Evolutionary conservation across 2,888 invertebrate species (phyloP).

Genomic region (Zhuqinia jingwanae): DNA sequence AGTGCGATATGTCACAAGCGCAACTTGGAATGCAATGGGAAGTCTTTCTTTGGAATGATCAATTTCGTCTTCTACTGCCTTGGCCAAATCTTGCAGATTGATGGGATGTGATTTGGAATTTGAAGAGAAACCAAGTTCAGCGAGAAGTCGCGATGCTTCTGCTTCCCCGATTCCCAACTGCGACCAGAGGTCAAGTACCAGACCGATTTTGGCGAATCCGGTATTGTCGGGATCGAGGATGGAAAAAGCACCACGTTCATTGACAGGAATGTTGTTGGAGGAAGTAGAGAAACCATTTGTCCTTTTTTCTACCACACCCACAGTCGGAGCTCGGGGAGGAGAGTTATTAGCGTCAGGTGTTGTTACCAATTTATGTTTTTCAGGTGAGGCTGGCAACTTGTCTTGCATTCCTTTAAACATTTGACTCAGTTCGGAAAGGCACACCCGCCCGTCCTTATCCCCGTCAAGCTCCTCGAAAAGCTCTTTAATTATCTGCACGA

Average conservation of each 20-base stretch:
- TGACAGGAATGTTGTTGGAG: constrained; percentile 65
- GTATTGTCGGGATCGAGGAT: constrained; percentile 74
- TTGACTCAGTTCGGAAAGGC: constrained; percentile 78
- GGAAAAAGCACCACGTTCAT: constrained; percentile 73
- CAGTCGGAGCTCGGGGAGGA: constrained; percentile 33
- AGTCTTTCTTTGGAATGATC: constrained; percentile 80
- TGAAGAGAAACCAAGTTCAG: constrained; percentile 72
- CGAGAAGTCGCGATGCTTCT: constrained; percentile 58
- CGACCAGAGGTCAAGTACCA: constrained; percentile 73
- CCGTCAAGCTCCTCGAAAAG: constrained; percentile 86
- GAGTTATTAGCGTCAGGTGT: constrained; percentile 39
- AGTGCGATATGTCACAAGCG: constrained; percentile 86
- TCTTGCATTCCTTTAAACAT: constrained; percentile 79
- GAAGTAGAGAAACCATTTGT: constrained; percentile 56
- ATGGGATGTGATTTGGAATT: constrained; percentile 71
- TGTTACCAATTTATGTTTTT: constrained; percentile 59
- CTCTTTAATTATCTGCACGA: constrained; percentile 77
- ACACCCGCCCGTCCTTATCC: constrained; percentile 85
- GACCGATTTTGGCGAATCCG: constrained; percentile 74
- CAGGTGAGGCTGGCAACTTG: constrained; percentile 73
- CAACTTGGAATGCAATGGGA: constrained; percentile 84
- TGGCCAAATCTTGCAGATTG: constrained; percentile 75
- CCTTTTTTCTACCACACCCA: constrained; percentile 53
- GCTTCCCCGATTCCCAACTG: constrained; percentile 71
- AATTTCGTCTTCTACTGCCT: constrained; percentile 78